Percentiles rank a stretch among this genome's conserved stretches.
Evolutionary conservation across 1,140 invertebrate genomes (phyloP).

Genomic region (Meloidogyne hapla): DNA sequence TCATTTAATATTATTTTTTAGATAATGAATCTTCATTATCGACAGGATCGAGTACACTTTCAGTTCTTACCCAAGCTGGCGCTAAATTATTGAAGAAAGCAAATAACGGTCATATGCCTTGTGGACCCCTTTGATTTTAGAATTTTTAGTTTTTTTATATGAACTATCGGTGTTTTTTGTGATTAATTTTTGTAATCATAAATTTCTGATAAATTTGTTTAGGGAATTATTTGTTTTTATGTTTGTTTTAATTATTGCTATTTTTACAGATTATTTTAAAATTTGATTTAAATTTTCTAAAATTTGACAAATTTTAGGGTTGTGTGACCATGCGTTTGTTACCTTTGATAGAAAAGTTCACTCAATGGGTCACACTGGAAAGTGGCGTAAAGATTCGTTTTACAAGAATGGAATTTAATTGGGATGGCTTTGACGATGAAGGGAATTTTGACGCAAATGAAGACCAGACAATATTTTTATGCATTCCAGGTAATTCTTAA

Average conservation of each 20-base stretch:
- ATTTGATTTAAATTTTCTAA: not conserved
- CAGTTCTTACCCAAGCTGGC: not conserved
- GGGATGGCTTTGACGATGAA: not conserved
- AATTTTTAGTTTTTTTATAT: not conserved
- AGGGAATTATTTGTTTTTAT: not conserved
- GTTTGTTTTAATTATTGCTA: not conserved
- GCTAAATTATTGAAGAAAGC: not conserved
- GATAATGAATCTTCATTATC: not conserved
- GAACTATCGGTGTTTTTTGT: not conserved
- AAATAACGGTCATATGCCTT: conserved; percentile 7
- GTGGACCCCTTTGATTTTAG: conserved; percentile 10
- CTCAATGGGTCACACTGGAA: not conserved
- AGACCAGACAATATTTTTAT: not conserved
- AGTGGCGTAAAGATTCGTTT: not conserved
- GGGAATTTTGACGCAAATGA: not conserved
- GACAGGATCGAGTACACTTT: not conserved
- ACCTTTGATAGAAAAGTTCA: not conserved
- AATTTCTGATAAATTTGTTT: not conserved
- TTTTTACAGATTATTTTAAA: not conserved
- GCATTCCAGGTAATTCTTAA: not conserved
- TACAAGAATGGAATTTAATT: not conserved
- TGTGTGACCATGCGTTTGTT: not conserved
- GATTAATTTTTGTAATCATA: conserved; percentile 10
- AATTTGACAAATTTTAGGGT: not conserved
- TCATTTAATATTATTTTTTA: not conserved